A percentile compares a stretch with the other conserved stretches of the same genome.
Conservation (phyloP, 2,888 invertebrate species). For the Agrilus biguttatus region DNA sequence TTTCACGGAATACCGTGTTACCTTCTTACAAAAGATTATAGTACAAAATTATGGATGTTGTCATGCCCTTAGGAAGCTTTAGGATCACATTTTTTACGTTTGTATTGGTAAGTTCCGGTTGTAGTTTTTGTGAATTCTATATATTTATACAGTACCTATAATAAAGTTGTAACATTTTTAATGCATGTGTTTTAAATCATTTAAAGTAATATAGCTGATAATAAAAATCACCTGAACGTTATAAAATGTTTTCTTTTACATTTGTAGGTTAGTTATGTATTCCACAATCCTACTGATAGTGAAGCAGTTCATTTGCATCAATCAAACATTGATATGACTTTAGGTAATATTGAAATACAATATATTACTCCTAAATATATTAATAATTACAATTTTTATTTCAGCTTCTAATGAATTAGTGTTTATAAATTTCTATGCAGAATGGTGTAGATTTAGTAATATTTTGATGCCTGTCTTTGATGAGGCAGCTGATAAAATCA, state of each 20-base stretch:
- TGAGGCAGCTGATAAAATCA: conserved; percentile 81
- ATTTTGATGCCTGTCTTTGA: conserved; percentile 92
- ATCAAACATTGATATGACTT: conserved; percentile 69
- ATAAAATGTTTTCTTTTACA: not conserved
- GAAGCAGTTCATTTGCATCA: conserved; percentile 70
- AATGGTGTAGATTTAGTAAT: conserved; percentile 99
- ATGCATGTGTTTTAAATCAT: not conserved
- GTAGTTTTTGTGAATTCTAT: conserved; percentile 1
- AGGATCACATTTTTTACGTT: conserved; percentile 24
- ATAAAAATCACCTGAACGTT: not conserved
- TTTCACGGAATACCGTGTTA: too few relatives aligned
- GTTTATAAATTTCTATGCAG: conserved; percentile 97
- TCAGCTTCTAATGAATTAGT: conserved; percentile 91
- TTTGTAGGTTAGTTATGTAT: conserved; percentile 36
- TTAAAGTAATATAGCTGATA: not conserved
- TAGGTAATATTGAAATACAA: conserved; percentile 43
- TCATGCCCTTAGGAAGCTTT: conserved; percentile 10
- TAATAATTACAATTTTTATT: conserved; percentile 24
- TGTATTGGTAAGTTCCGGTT: conserved; percentile 26
- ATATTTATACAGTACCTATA: not conserved
- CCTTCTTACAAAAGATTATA: too few relatives aligned
- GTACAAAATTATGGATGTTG: too few relatives aligned
- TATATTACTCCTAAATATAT: not conserved
- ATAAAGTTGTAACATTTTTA: not conserved
- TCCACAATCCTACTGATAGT: conserved; percentile 65